Conservation (phyloP, 2,888 invertebrate genomes). For the Uropetala carovei region DNA sequence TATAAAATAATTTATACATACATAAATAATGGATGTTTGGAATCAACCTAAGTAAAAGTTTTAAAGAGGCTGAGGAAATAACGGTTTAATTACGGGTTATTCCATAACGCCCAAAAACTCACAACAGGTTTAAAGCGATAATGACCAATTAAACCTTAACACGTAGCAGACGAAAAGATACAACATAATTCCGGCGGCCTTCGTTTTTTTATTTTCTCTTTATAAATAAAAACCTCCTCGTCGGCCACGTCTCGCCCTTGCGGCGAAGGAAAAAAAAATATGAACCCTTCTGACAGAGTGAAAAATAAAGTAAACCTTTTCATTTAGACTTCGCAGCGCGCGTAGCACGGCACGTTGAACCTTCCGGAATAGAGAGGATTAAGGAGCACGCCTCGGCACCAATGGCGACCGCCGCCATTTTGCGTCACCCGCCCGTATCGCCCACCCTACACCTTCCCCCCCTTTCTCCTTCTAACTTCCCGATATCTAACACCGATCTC, state of each 20-base stretch:
- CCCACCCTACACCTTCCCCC: not conserved
- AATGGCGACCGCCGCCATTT: not conserved
- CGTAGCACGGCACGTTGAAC: not conserved
- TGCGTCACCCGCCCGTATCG: not conserved
- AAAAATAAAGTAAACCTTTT: not conserved
- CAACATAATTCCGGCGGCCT: not conserved
- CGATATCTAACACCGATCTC: no score
- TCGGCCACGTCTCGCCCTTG: no score
- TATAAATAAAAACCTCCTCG: no score
- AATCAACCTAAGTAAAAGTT: no score
- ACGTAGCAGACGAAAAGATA: not conserved
- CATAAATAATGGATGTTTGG: no score
- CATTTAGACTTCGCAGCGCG: not conserved
- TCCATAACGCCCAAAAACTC: not conserved
- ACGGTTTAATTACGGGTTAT: not conserved
- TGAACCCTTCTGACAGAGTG: not conserved
- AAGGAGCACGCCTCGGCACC: not conserved
- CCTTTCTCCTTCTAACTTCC: not conserved
- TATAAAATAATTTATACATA: no score
- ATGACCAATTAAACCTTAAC: not conserved
- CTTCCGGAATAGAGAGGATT: not conserved
- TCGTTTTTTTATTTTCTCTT: no score
- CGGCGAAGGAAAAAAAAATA: no score
- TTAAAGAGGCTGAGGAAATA: no score
- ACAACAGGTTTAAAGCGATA: not conserved